These are phyloP conservation scores for Sanderia malayensis DNA, from an alignment of 30 jellyfish, hydroid and myxozoan species.

Conservation along the genomic window DNA sequence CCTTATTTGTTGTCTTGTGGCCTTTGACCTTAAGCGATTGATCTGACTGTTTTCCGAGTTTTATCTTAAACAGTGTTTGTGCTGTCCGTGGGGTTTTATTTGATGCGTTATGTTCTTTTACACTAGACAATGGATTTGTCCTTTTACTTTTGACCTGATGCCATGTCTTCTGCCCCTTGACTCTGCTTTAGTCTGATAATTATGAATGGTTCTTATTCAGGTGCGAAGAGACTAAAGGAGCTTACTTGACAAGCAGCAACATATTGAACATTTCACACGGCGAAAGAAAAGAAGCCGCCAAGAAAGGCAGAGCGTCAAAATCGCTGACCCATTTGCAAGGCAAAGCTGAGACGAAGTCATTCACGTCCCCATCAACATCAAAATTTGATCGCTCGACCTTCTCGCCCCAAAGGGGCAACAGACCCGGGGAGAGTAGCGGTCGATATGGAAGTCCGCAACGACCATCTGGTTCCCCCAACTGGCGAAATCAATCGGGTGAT, in stretches of 20 bases:
- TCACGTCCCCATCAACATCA: constrained; percentile 14
- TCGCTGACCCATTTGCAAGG: constrained; percentile 51
- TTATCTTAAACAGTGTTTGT: no score
- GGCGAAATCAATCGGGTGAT: not conserved
- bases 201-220: no score
- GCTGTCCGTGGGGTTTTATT: no score
- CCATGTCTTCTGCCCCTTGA: no score
- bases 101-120: no score
- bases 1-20: no score
- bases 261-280: constrained; percentile 76
- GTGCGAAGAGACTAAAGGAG: constrained; percentile 59
- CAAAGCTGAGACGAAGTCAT: constrained; percentile 34
- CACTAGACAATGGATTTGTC: no score
- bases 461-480: not conserved
- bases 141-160: no score
- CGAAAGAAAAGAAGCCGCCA: constrained; percentile 54
- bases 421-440: not conserved
- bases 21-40: no score
- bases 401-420: constrained; percentile 28
- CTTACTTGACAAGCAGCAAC: constrained; percentile 63
- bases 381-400: not conserved
- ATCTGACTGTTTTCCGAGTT: no score
- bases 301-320: constrained; percentile 44
- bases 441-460: constrained; percentile 30
- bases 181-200: no score